These are phyloP conservation scores for Papilio elwesi DNA, from an alignment of 2,888 invertebrate genomes.

Conservation along the genomic window DNA sequence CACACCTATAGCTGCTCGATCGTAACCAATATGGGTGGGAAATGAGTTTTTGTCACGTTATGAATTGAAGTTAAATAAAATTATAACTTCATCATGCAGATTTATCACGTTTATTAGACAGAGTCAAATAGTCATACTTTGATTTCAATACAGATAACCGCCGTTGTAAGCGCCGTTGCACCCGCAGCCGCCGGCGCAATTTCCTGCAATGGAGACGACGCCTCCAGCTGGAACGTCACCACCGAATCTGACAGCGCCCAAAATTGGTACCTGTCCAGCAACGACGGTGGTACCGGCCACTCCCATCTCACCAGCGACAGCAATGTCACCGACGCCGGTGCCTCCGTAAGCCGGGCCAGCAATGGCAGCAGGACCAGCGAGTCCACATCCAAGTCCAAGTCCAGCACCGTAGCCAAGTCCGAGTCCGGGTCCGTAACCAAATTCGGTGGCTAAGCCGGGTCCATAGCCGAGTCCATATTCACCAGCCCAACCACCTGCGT, in stretches of 20 bases:
- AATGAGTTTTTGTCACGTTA: no score
- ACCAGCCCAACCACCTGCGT: slow-evolving; percentile 14
- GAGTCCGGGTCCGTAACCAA: slow-evolving; percentile 26
- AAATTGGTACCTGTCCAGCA: slow-evolving; percentile 53
- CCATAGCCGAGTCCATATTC: slow-evolving; percentile 18
- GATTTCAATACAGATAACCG: no score
- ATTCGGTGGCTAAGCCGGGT: slow-evolving; percentile 15
- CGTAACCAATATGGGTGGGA: no score
- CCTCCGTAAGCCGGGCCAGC: slow-evolving; percentile 43
- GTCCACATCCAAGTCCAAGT: slow-evolving; percentile 27
- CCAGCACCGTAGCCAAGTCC: slow-evolving; percentile 32
- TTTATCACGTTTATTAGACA: no score
- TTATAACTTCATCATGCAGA: no score
- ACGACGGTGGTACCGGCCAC: slow-evolving; percentile 52
- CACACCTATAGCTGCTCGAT: no score
- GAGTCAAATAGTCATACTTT: no score
- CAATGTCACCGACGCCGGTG: slow-evolving; percentile 48
- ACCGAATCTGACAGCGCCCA: slow-evolving; percentile 54
- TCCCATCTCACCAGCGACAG: slow-evolving; percentile 50
- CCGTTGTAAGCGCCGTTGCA: slow-evolving; percentile 25
- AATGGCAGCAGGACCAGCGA: slow-evolving; percentile 32
- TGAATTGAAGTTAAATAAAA: no score
- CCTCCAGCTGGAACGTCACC: slow-evolving; percentile 53
- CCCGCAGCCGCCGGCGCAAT: slow-evolving; percentile 48
- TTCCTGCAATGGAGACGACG: slow-evolving; percentile 50